Percentiles rank a stretch among this genome's conserved stretches.
These are phyloP conservation scores for Pantherophis guttatus DNA, from an alignment of 2,113 vertebrate species.

Conservation along the genomic window DNA sequence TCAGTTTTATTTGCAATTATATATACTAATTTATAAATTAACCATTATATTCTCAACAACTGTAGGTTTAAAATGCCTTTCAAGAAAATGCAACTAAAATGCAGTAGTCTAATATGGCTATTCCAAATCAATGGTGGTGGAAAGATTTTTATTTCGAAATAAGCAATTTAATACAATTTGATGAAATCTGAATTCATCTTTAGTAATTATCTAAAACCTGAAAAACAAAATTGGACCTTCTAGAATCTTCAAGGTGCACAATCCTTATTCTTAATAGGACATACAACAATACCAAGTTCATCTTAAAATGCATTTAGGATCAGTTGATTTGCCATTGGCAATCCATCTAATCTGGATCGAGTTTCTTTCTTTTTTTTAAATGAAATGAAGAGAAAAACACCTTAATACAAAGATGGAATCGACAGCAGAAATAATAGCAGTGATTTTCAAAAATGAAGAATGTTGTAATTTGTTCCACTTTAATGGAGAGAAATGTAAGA, in stretches of 20 bases:
- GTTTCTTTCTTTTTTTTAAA: not conserved
- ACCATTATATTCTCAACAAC: not conserved
- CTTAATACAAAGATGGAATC: conserved; percentile 23
- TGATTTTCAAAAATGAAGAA: conserved; percentile 52
- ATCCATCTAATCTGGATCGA: not conserved
- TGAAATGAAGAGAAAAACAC: not conserved
- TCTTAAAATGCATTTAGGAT: not conserved
- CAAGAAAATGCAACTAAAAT: not conserved
- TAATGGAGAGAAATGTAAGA: conserved; percentile 60
- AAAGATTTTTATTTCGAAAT: not conserved
- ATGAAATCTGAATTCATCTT: not conserved
- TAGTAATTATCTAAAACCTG: not conserved
- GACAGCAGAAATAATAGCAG: conserved; percentile 45
- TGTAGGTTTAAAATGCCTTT: not conserved
- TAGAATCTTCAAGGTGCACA: not conserved
- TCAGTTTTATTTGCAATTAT: not conserved
- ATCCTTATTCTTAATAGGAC: not conserved
- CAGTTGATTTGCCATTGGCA: not conserved
- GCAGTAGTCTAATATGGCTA: not conserved
- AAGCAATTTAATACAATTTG: not conserved
- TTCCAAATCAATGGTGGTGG: not conserved
- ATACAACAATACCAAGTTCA: not conserved
- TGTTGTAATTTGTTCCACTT: conserved; percentile 49
- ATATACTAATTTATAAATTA: not conserved
- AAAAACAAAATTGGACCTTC: not conserved